phyloP scores from a whole-genome alignment of 2,888 invertebrate species.

The Caradrina clavipalpis region DNA sequence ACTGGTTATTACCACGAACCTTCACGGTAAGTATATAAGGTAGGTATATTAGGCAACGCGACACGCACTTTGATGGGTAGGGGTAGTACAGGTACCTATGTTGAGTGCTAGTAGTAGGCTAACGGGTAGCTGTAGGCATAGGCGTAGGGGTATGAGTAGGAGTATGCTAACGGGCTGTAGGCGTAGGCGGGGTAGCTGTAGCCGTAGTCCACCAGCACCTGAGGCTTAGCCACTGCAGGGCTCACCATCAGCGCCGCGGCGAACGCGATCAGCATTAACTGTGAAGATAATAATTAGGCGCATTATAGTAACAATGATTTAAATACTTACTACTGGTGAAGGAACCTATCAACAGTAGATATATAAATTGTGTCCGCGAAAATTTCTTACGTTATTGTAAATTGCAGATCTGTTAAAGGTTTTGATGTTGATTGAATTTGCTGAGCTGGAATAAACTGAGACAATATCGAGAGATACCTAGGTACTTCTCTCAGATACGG shows the following conservation, averaged over 20 bases:
- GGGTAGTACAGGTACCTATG: background rate
- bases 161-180: slow-evolving; percentile 81
- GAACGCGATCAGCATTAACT: slow-evolving; percentile 78
- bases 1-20: slow-evolving; percentile 29
- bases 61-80: slow-evolving; percentile 26
- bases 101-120: slow-evolving; percentile 74
- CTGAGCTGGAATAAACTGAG: too few species aligned
- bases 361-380: background rate
- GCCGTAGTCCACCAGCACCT: slow-evolving; percentile 83
- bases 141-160: slow-evolving; percentile 85
- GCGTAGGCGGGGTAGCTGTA: slow-evolving; percentile 82
- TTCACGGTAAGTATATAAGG: background rate
- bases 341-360: background rate
- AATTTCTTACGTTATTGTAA: too few species aligned
- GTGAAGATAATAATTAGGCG: slow-evolving; percentile 6
- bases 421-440: too few species aligned
- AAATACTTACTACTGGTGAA: background rate
- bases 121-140: slow-evolving; percentile 81
- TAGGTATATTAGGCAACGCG: too few species aligned
- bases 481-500: too few species aligned
- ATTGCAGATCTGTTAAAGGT: too few species aligned
- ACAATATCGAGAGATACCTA: too few species aligned
- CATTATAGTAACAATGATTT: too few species aligned
- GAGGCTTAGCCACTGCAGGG: slow-evolving; percentile 83
- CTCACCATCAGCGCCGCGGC: slow-evolving; percentile 74